A percentile compares a stretch with the other conserved stretches of the same genome.
Evolutionary conservation across 2,113 vertebrate species (phyloP).

Genomic region (Mormyrus iriodes): DNA sequence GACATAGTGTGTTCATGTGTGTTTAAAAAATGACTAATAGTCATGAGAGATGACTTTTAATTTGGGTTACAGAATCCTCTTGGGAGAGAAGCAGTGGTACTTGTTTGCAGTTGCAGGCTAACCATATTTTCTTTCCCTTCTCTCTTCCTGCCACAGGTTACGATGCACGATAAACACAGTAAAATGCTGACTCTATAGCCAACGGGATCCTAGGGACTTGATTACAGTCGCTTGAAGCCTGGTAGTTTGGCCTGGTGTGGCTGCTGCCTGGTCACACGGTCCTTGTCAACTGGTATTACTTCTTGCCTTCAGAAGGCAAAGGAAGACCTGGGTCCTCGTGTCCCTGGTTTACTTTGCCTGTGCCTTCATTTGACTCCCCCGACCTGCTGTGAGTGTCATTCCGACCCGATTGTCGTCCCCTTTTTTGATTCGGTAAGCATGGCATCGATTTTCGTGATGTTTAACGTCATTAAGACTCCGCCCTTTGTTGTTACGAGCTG

Average conservation of each 20-base stretch:
- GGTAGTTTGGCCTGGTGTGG: constrained; percentile 7
- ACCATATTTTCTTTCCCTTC: neutral
- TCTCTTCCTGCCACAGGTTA: constrained; percentile 19
- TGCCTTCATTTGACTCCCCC: neutral
- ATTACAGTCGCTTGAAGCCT: constrained; percentile 20
- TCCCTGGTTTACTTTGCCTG: neutral
- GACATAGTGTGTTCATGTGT: neutral
- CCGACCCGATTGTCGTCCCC: neutral
- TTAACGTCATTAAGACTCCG: neutral
- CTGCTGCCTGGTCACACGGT: neutral
- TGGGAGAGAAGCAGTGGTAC: neutral
- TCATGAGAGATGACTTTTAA: neutral
- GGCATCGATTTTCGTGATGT: neutral
- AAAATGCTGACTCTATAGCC: constrained; percentile 27
- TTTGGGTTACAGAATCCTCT: neutral
- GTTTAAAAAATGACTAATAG: neutral
- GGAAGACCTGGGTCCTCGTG: neutral
- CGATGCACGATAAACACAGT: constrained; percentile 22
- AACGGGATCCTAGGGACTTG: constrained; percentile 16
- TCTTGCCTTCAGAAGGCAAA: neutral
- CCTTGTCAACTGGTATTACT: neutral
- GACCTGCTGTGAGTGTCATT: neutral
- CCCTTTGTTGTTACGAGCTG: neutral
- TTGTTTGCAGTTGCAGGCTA: neutral
- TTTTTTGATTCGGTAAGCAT: constrained; percentile 11